Conservation (phyloP, 2,113 vertebrate species). For the Sinosuthora webbiana region DNA sequence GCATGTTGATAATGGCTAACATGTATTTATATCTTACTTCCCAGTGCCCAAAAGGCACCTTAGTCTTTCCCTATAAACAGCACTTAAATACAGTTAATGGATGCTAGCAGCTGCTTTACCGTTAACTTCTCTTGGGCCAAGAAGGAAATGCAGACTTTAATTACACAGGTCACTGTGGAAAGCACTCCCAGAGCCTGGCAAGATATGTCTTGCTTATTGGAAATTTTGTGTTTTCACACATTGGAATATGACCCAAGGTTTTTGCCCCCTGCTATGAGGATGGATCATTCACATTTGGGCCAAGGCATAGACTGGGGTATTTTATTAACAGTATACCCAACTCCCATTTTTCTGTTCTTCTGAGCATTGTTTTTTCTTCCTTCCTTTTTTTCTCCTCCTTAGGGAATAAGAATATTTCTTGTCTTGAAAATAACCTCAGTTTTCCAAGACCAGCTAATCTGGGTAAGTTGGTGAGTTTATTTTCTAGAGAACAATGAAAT, state of each 20-base stretch:
- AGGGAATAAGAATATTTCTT: background rate
- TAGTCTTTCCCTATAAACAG: background rate
- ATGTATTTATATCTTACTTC: background rate
- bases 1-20: background rate
- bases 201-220: background rate
- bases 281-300: background rate
- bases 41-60: background rate
- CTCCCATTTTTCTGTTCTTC: background rate
- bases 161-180: background rate
- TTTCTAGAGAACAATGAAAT: background rate
- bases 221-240: background rate
- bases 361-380: background rate
- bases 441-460: background rate
- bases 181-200: background rate
- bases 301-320: background rate
- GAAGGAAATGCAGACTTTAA: slow-evolving; percentile 14
- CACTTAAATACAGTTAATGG: background rate
- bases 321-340: background rate
- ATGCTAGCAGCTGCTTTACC: background rate
- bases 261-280: background rate
- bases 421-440: background rate
- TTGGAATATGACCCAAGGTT: background rate
- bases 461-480: background rate
- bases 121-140: slow-evolving; percentile 3
- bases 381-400: background rate